These are phyloP conservation scores for Arrhopalites spinosus DNA, from an alignment of 2,888 invertebrate species.

Conservation along the genomic window DNA sequence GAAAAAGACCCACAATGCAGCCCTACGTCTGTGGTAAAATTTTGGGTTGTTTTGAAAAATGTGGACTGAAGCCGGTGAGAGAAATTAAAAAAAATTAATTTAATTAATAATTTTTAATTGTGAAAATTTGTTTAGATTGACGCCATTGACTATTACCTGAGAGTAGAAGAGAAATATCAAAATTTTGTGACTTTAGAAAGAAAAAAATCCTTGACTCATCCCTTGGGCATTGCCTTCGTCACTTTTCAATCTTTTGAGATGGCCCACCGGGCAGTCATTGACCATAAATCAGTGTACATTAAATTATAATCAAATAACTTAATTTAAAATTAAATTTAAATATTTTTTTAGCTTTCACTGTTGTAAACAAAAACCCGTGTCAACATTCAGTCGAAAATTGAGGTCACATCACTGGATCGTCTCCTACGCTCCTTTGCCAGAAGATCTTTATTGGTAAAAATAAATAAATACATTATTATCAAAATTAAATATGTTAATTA, in stretches of 20 bases:
- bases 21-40: conserved; percentile 69
- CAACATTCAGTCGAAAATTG: conserved; percentile 61
- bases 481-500: neutral
- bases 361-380: conserved; percentile 61
- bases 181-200: conserved; percentile 79
- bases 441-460: conserved; percentile 81
- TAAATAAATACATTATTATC: neutral
- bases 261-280: conserved; percentile 59
- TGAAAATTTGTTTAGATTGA: conserved; percentile 65
- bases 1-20: conserved; percentile 73
- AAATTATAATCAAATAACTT: too few relatives aligned
- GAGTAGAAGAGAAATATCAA: conserved; percentile 75
- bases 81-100: neutral
- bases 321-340: too few relatives aligned
- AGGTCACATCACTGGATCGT: conserved; percentile 78
- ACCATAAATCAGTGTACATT: conserved; percentile 55
- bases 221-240: conserved; percentile 88
- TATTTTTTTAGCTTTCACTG: conserved; percentile 57
- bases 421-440: conserved; percentile 84
- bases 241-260: conserved; percentile 67
- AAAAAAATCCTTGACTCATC: conserved; percentile 75
- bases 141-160: conserved; percentile 82
- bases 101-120: too few relatives aligned
- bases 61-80: conserved; percentile 61
- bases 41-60: conserved; percentile 71